Evolutionary conservation across 2,888 invertebrate species (phyloP).

Genomic region (Gastracanthus pulcherrimus): DNA sequence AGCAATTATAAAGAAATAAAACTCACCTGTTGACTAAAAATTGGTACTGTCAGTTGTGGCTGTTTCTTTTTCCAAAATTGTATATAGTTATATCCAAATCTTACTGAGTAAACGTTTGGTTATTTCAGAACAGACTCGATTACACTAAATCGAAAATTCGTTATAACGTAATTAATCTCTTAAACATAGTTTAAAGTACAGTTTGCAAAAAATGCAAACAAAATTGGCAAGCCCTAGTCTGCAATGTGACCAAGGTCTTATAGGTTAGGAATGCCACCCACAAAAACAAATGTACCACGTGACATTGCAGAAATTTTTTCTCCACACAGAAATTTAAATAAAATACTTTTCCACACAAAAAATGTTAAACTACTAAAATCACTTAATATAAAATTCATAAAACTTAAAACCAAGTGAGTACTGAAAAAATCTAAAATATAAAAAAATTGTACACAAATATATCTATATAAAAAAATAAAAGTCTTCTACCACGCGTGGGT

Average conservation of each 20-base stretch:
- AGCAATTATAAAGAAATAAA: neutral
- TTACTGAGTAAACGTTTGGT: neutral
- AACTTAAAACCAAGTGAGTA: too few relatives aligned
- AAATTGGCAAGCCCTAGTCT: neutral
- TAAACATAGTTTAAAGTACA: neutral
- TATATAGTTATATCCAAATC: neutral
- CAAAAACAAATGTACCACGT: slow-evolving; percentile 45
- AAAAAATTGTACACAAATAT: too few relatives aligned
- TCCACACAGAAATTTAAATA: neutral
- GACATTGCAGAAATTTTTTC: slow-evolving; percentile 12
- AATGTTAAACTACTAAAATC: too few relatives aligned
- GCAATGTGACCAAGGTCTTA: neutral
- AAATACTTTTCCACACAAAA: too few relatives aligned
- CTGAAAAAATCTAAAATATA: too few relatives aligned
- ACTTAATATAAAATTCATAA: too few relatives aligned
- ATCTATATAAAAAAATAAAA: too few relatives aligned
- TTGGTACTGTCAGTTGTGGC: neutral
- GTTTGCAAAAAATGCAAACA: neutral
- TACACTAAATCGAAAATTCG: neutral
- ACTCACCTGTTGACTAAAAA: slow-evolving; percentile 33
- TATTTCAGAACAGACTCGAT: neutral
- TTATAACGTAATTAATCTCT: neutral
- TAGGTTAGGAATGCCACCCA: slow-evolving; percentile 18
- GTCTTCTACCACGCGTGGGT: too few relatives aligned
- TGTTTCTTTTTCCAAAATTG: neutral